Evolutionary conservation across 2,113 vertebrate genomes (phyloP).

Genomic region (Eublepharis macularius): DNA sequence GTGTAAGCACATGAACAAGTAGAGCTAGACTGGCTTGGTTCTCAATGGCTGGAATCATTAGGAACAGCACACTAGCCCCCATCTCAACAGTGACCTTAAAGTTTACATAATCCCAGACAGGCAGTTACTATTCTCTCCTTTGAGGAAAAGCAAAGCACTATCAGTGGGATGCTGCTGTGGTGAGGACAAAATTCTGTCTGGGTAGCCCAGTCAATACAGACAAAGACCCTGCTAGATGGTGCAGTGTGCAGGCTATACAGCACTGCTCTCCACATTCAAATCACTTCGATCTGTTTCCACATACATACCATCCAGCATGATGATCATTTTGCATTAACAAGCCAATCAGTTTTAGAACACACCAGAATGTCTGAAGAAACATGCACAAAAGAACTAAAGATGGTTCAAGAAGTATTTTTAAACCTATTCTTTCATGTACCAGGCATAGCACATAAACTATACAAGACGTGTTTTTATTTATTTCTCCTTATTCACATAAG

Average conservation of each 20-base stretch:
- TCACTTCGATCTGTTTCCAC: too few relatives aligned
- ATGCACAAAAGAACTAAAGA: not conserved
- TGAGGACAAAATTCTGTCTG: not conserved
- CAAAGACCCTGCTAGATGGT: too few relatives aligned
- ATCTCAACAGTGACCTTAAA: not conserved
- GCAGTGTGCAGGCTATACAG: not conserved
- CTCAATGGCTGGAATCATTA: not conserved
- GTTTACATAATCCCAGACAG: not conserved
- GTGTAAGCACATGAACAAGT: not conserved
- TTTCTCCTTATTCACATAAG: not conserved
- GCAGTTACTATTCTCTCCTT: not conserved
- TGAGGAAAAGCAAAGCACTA: not conserved
- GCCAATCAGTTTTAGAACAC: not conserved
- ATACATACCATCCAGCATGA: not conserved
- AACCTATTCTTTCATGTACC: not conserved
- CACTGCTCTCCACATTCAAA: not conserved
- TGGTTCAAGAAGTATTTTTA: not conserved
- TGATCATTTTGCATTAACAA: not conserved
- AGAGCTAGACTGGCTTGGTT: not conserved
- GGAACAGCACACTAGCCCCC: not conserved
- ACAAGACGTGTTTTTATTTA: not conserved
- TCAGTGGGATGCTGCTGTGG: not conserved
- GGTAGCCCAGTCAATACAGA: not conserved
- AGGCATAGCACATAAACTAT: not conserved
- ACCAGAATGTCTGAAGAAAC: not conserved